Conservation (phyloP, 2,113 vertebrate genomes). For the Addax nasomaculatus region DNA sequence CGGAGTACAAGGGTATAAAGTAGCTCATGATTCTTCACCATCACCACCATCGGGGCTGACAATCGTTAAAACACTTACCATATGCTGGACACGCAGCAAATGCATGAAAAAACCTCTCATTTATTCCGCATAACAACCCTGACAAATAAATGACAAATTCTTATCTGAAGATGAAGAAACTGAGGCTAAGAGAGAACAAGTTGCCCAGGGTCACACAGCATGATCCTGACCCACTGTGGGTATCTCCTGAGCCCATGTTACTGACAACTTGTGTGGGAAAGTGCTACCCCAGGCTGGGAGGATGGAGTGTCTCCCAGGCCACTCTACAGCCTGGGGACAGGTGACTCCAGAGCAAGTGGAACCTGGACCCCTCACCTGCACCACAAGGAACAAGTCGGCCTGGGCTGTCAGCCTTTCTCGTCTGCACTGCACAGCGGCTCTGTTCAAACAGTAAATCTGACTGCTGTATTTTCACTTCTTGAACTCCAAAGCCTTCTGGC, state of each 20-base stretch:
- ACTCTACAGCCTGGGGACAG: background rate
- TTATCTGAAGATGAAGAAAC: background rate
- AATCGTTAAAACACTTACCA: background rate
- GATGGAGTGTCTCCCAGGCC: background rate
- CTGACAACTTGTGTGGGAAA: background rate
- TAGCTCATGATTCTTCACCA: background rate
- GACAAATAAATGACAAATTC: background rate
- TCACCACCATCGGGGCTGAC: background rate
- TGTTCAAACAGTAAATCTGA: constrained; percentile 88
- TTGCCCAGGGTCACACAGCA: background rate
- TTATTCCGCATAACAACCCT: background rate
- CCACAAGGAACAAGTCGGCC: constrained; percentile 89
- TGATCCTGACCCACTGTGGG: background rate
- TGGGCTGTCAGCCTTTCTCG: constrained; percentile 59
- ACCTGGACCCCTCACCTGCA: constrained; percentile 83
- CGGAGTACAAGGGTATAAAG: background rate
- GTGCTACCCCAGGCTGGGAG: background rate
- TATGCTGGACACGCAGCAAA: background rate
- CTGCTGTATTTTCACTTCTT: constrained; percentile 82
- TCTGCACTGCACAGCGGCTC: constrained; percentile 81
- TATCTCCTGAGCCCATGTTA: background rate
- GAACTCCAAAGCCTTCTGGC: constrained; percentile 84
- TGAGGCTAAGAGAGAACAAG: background rate
- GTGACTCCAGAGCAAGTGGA: background rate
- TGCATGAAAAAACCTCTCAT: background rate